A percentile compares a stretch with the other conserved stretches of the same genome.
Evolutionary conservation across 2,888 invertebrate species (phyloP).

Genomic region (Temnothorax ravouxi): DNA sequence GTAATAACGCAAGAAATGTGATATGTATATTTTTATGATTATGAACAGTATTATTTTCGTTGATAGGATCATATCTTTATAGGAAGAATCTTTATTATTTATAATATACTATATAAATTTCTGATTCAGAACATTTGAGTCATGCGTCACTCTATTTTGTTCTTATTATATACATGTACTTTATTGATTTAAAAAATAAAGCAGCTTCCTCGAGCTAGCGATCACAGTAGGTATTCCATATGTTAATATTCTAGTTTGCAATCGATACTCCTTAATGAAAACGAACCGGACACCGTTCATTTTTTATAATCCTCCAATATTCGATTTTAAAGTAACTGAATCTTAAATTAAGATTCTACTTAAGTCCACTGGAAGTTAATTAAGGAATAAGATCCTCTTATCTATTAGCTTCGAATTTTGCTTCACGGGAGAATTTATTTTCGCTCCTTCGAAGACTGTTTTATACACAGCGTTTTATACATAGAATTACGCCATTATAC

Average conservation of each 20-base stretch:
- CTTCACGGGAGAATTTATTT: conserved; percentile 3
- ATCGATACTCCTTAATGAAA: conserved; percentile 3
- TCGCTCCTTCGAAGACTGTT: background rate
- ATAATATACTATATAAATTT: background rate
- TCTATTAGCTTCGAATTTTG: conserved; percentile 1
- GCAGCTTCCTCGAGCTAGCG: background rate
- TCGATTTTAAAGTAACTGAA: conserved; percentile 36
- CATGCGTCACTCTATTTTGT: background rate
- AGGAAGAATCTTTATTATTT: background rate
- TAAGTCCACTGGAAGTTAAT: conserved; percentile 20
- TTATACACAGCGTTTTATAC: background rate
- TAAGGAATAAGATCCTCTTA: conserved; percentile 27
- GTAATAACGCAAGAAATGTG: background rate
- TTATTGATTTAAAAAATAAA: background rate
- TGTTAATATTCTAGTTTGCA: conserved; percentile 4
- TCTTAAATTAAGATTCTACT: conserved; percentile 27
- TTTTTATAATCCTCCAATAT: conserved; percentile 20
- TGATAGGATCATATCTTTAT: background rate
- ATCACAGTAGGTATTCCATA: background rate
- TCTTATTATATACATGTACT: background rate
- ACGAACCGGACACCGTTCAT: background rate
- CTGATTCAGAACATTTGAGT: background rate
- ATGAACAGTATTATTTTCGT: background rate
- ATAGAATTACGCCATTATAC: background rate
- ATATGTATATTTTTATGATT: background rate